Conservation (phyloP, 2,888 invertebrate species). For the Hydrotaea diabolus region DNA sequence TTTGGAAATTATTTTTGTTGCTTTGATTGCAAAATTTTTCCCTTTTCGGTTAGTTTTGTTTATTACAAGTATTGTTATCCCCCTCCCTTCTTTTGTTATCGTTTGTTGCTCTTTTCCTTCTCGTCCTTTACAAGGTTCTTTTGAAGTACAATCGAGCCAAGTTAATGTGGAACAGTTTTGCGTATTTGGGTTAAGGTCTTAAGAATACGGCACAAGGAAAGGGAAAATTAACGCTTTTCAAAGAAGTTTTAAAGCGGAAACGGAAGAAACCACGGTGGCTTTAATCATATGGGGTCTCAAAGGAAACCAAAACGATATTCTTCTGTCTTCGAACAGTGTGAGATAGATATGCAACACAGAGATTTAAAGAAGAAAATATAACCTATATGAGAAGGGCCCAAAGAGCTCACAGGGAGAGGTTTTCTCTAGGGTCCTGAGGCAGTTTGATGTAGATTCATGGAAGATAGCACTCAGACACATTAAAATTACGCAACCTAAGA, state of each 20-base stretch:
- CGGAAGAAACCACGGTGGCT: neutral
- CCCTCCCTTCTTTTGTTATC: no score
- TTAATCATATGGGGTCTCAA: no score
- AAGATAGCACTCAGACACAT: no score
- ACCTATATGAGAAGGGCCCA: no score
- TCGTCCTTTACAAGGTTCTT: conserved; percentile 6
- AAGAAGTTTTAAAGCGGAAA: conserved; percentile 15
- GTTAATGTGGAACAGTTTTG: conserved; percentile 35
- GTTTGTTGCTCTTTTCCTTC: neutral
- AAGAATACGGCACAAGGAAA: neutral
- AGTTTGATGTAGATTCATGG: no score
- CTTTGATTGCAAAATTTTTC: neutral
- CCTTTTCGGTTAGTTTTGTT: conserved; percentile 4
- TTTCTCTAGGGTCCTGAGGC: no score
- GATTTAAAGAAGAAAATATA: no score
- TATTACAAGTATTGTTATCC: conserved; percentile 2
- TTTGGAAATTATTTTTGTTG: conserved; percentile 34
- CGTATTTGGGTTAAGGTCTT: conserved; percentile 39
- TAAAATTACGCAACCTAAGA: no score
- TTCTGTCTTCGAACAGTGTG: no score
- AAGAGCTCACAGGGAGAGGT: no score
- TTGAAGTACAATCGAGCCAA: neutral
- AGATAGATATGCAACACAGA: no score
- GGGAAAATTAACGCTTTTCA: conserved; percentile 16
- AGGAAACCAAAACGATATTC: no score